These are phyloP conservation scores for Ophiothrix spiculata DNA, from an alignment of 35 echinoderm and acorn worm genomes.

Conservation along the genomic window DNA sequence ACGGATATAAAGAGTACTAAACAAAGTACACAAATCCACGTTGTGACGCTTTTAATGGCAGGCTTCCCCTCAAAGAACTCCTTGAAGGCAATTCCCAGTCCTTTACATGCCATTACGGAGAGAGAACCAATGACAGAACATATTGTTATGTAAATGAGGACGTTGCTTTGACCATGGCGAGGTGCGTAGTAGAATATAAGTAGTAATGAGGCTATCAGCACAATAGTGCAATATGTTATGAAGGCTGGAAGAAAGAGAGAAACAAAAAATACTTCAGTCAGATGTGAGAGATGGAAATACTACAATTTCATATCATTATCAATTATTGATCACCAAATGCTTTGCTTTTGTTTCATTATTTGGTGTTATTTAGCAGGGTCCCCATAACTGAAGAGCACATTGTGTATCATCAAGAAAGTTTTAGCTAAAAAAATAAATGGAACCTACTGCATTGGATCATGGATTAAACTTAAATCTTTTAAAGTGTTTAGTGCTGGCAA, in stretches of 20 bases:
- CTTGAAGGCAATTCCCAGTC: slow-evolving; percentile 78
- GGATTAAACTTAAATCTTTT: no score
- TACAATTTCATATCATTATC: no score
- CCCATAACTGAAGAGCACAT: no score
- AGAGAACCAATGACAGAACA: slow-evolving; percentile 89
- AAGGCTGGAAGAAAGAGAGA: slow-evolving; percentile 24
- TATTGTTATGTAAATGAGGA: slow-evolving; percentile 81
- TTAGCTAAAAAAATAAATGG: no score
- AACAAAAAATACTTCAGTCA: no score
- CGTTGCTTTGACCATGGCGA: slow-evolving; percentile 74
- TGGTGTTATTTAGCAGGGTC: no score
- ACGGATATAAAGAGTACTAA: slow-evolving; percentile 69
- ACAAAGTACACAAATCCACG: slow-evolving; percentile 63
- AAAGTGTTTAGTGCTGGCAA: no score
- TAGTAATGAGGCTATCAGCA: slow-evolving; percentile 7
- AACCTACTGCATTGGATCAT: no score
- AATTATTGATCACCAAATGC: no score
- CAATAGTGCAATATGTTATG: slow-evolving; percentile 42
- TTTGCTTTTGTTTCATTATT: no score
- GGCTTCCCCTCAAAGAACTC: slow-evolving; percentile 52
- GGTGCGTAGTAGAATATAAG: slow-evolving; percentile 79
- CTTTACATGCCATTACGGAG: slow-evolving; percentile 88
- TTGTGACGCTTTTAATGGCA: slow-evolving; percentile 19
- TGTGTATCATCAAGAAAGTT: no score
- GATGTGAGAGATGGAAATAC: no score